These are phyloP conservation scores for Anthoscopus minutus DNA, from an alignment of 2,113 vertebrate genomes.

Conservation along the genomic window DNA sequence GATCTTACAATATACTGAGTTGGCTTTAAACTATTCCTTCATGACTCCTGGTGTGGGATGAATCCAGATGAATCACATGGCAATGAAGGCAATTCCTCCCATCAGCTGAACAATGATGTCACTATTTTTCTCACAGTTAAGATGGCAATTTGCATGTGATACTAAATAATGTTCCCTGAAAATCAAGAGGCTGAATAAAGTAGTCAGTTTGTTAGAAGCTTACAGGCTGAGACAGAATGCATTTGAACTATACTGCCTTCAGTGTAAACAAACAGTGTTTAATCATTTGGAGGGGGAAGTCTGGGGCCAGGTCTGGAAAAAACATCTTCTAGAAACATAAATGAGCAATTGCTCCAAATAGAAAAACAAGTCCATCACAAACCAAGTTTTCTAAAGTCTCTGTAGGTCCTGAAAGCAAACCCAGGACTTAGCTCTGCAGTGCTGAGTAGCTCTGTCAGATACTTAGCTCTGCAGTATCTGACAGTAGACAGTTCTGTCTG, in stretches of 20 bases:
- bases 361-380: background rate
- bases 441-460: too few species aligned
- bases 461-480: background rate
- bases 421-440: background rate
- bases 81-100: constrained; percentile 19
- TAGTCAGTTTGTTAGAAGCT: background rate
- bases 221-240: background rate
- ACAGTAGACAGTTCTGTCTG: background rate
- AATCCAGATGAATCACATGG: constrained; percentile 24
- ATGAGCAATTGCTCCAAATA: background rate
- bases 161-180: constrained; percentile 5
- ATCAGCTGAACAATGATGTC: constrained; percentile 30
- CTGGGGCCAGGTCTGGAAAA: background rate
- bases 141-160: background rate
- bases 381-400: background rate
- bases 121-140: constrained; percentile 5
- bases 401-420: background rate
- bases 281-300: background rate
- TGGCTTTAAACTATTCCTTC: background rate
- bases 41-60: background rate
- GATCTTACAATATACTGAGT: background rate
- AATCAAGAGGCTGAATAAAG: constrained; percentile 20
- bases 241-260: background rate
- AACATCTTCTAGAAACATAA: background rate
- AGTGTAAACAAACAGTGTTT: background rate